A percentile compares a stretch with the other conserved stretches of the same genome.
Conservation (phyloP, 1,140 invertebrate genomes). For the Nixonia krombeini region DNA sequence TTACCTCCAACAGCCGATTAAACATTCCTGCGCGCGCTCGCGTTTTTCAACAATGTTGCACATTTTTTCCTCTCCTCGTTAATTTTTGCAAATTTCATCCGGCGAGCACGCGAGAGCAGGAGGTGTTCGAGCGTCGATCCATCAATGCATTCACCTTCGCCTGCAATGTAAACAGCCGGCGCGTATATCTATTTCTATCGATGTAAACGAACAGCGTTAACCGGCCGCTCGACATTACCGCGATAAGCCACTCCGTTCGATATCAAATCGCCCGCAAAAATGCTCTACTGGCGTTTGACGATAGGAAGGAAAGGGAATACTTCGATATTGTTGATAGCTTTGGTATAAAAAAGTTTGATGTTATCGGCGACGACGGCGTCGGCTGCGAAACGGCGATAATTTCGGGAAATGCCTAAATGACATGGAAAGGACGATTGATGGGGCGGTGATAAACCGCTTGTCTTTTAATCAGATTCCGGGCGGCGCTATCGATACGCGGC, state of each 20-base stretch:
- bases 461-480: too few species aligned
- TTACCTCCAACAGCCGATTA: too few species aligned
- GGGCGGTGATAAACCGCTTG: not conserved
- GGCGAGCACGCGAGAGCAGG: constrained; percentile 32
- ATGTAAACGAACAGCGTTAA: constrained; percentile 32
- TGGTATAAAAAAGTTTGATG: too few species aligned
- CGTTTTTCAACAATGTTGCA: constrained; percentile 16
- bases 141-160: constrained; percentile 39
- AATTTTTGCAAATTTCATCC: constrained; percentile 46
- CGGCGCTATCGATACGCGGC: too few species aligned
- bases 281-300: too few species aligned
- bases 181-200: constrained; percentile 41
- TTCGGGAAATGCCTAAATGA: not conserved
- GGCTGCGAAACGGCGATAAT: too few species aligned
- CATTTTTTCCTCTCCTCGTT: constrained; percentile 44
- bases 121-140: constrained; percentile 35
- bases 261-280: too few species aligned
- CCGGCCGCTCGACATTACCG: constrained; percentile 19
- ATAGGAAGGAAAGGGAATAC: too few species aligned
- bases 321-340: too few species aligned
- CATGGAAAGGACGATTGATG: too few species aligned
- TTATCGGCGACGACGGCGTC: too few species aligned
- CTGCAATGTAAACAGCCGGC: constrained; percentile 39
- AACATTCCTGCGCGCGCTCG: not conserved
- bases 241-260: too few species aligned